phyloP scores from a whole-genome alignment of 2,797 vertebrate genomes.

The Girardinus metallicus region DNA sequence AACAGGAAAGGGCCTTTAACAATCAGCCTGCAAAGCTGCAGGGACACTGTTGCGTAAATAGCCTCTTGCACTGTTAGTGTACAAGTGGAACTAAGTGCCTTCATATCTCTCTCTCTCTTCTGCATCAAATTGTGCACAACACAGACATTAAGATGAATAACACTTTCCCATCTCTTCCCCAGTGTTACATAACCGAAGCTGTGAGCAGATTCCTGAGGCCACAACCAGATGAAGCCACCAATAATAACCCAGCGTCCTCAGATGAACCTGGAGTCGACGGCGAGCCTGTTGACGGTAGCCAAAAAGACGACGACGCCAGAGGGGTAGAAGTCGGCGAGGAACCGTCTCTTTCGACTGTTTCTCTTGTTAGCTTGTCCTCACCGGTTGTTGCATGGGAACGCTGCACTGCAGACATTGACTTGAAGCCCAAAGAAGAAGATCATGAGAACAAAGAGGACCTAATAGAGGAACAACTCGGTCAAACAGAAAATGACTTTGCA shows the following conservation, averaged over 20 bases:
- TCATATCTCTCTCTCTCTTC: not conserved
- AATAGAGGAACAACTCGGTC: slow-evolving; percentile 1
- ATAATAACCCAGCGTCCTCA: slow-evolving; percentile 16
- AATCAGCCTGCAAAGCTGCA: slow-evolving; percentile 12
- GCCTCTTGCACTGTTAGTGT: slow-evolving; percentile 6
- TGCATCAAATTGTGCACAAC: not conserved
- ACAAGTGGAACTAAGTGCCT: not conserved
- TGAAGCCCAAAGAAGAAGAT: slow-evolving; percentile 12
- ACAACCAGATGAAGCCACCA: slow-evolving; percentile 19
- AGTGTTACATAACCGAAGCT: slow-evolving; percentile 75
- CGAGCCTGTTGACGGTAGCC: not conserved
- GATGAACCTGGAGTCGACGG: slow-evolving; percentile 28
- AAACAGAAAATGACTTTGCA: slow-evolving; percentile 16
- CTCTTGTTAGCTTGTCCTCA: slow-evolving; percentile 7
- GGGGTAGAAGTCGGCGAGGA: slow-evolving; percentile 21
- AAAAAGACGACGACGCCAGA: not conserved
- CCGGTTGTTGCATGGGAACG: slow-evolving; percentile 41
- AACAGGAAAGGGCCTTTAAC: slow-evolving; percentile 46
- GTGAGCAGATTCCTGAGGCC: slow-evolving; percentile 74
- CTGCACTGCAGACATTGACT: slow-evolving; percentile 17
- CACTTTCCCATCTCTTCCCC: slow-evolving; percentile 29
- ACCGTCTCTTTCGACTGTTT: not conserved
- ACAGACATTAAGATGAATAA: not conserved
- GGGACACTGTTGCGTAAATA: slow-evolving; percentile 19
- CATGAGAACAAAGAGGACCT: slow-evolving; percentile 1